phyloP scores from a whole-genome alignment of 1,140 invertebrate species.

The Pseudoatta argentina region DNA sequence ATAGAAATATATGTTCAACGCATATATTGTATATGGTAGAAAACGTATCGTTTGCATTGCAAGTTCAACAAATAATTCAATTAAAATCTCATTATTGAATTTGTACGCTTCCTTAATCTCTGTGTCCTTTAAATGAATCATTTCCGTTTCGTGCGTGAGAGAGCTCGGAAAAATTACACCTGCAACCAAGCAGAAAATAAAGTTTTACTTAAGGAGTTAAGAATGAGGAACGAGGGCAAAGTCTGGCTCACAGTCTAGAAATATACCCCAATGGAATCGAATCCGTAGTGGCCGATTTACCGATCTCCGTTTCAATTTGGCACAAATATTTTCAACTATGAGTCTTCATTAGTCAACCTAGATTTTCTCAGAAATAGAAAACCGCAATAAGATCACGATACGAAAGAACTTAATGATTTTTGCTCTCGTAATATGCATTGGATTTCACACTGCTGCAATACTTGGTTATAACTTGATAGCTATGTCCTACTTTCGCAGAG shows the following conservation, averaged over 20 bases:
- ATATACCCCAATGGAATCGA: conserved; percentile 66
- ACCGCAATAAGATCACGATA: background rate
- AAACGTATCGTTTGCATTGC: background rate
- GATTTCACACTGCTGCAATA: background rate
- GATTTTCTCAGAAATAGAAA: conserved; percentile 47
- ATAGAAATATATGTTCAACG: background rate
- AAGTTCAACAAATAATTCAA: background rate
- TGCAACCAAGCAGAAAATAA: conserved; percentile 15
- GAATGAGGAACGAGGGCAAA: conserved; percentile 43
- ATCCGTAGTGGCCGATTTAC: conserved; percentile 64
- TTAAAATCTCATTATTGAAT: conserved; percentile 53
- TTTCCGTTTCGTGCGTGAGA: conserved; percentile 13
- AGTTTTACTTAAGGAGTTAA: conserved; percentile 26
- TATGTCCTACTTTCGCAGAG: conserved; percentile 15
- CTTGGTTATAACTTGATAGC: conserved; percentile 10
- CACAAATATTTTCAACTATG: conserved; percentile 47
- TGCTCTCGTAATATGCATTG: background rate
- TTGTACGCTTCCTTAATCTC: conserved; percentile 44
- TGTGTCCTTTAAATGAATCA: conserved; percentile 52
- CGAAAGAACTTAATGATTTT: background rate
- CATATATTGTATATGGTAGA: background rate
- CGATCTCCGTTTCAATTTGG: conserved; percentile 67
- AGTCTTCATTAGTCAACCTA: conserved; percentile 36
- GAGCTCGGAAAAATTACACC: conserved; percentile 21
- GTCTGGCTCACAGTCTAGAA: conserved; percentile 36